phyloP scores from a whole-genome alignment of 2,888 invertebrate genomes.

The Platycheirus rosarum region DNA sequence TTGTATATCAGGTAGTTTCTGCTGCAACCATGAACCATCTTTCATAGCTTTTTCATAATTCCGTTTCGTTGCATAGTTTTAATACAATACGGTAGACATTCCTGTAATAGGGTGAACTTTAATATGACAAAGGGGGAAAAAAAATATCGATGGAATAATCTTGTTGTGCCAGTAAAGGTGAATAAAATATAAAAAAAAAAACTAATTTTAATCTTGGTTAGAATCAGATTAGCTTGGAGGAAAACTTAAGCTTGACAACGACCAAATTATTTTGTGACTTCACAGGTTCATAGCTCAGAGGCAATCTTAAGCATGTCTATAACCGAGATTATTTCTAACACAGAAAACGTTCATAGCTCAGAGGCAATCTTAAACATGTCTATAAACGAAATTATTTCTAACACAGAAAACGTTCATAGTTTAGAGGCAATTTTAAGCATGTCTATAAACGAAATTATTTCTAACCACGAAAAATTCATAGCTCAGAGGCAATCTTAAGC shows the following conservation, averaged over 20 bases:
- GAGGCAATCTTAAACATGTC: neutral
- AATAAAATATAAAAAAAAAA: neutral
- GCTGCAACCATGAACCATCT: neutral
- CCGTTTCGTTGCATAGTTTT: neutral
- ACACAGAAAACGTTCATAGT: neutral
- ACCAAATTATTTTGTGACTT: too few species aligned
- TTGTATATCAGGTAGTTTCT: neutral
- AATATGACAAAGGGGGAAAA: neutral
- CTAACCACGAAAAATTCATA: neutral
- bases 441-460: neutral
- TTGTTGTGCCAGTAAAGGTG: neutral
- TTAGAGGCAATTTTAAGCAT: constrained; percentile 16
- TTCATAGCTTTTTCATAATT: neutral
- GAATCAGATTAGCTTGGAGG: neutral
- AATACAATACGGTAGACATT: neutral
- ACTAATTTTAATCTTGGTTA: neutral
- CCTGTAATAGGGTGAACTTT: neutral
- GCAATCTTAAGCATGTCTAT: too few species aligned
- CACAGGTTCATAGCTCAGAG: neutral
- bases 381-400: neutral
- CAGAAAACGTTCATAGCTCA: neutral
- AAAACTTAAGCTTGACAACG: neutral
- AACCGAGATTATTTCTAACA: neutral
- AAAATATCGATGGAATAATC: neutral
- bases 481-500: neutral